These are phyloP conservation scores for Leucoraja erinaceus DNA, from an alignment of 2,113 vertebrate genomes.

Conservation along the genomic window DNA sequence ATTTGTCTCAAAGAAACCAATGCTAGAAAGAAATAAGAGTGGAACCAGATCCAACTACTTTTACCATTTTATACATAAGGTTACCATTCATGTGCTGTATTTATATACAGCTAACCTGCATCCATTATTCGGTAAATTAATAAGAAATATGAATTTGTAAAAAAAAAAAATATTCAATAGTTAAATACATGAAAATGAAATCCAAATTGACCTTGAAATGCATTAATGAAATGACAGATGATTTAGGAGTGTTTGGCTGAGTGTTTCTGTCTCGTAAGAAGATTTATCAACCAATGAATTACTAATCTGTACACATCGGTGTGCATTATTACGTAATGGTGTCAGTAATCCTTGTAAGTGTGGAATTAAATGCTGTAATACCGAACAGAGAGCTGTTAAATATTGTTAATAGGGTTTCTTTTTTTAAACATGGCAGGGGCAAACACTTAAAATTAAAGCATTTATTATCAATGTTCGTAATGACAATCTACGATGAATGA, in stretches of 20 bases:
- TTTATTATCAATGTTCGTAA: conserved; percentile 8
- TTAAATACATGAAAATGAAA: conserved; percentile 17
- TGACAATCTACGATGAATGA: conserved; percentile 4
- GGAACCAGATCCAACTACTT: not conserved
- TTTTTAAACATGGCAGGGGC: not conserved
- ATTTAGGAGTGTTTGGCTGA: conserved; percentile 46
- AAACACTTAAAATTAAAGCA: not conserved
- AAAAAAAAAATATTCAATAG: not conserved
- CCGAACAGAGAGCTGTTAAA: not conserved
- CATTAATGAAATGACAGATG: conserved; percentile 32
- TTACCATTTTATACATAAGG: not conserved
- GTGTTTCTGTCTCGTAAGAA: conserved; percentile 45
- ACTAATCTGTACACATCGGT: not conserved
- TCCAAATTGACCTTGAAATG: conserved; percentile 42
- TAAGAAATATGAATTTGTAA: not conserved
- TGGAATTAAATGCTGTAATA: conserved; percentile 21
- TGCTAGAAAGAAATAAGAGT: not conserved
- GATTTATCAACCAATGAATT: conserved; percentile 46
- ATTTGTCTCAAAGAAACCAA: not conserved
- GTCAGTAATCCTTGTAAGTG: conserved; percentile 9
- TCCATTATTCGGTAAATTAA: not conserved
- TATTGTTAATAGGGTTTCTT: not conserved
- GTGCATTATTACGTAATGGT: not conserved
- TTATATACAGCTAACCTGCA: conserved; percentile 1
- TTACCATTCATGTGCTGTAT: not conserved